These are phyloP conservation scores for Ganaspis brasiliensis DNA, from an alignment of 2,888 invertebrate genomes.

Conservation along the genomic window DNA sequence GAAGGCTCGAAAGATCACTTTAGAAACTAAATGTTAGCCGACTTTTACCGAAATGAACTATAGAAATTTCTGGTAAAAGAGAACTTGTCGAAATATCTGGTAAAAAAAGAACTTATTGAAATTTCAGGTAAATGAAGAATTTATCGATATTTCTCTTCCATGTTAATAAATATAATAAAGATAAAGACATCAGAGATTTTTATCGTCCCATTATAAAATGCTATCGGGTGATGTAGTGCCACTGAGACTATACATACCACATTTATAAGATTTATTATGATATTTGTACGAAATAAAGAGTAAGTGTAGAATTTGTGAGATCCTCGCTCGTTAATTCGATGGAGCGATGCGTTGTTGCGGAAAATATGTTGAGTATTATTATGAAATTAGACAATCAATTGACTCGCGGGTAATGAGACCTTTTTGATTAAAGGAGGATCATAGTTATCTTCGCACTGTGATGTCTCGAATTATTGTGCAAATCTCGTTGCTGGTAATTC, in stretches of 20 bases:
- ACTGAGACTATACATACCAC: constrained; percentile 70
- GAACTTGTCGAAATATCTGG: no score
- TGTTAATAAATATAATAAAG: constrained; percentile 48
- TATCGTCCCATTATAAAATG: constrained; percentile 60
- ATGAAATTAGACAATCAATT: constrained; percentile 68
- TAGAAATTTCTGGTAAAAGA: no score
- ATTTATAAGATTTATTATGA: constrained; percentile 70
- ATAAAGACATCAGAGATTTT: constrained; percentile 59
- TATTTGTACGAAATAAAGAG: constrained; percentile 67
- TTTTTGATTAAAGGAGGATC: constrained; percentile 60
- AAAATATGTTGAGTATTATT: constrained; percentile 70
- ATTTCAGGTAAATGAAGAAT: no score
- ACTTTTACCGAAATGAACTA: constrained; percentile 47
- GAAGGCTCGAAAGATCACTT: constrained; percentile 68
- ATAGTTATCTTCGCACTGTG: constrained; percentile 58
- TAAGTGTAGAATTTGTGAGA: constrained; percentile 57
- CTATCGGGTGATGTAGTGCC: constrained; percentile 64
- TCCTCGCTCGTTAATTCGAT: constrained; percentile 52
- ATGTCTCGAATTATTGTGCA: constrained; percentile 49
- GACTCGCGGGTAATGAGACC: constrained; percentile 64
- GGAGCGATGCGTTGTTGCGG: constrained; percentile 64
- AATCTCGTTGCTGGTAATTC: constrained; percentile 55
- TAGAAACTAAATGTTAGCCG: constrained; percentile 70
- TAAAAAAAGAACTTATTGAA: no score
- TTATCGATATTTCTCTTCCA: no score